Evolutionary conservation across 2,888 invertebrate species (phyloP).

Genomic region (Megamerina dolium): DNA sequence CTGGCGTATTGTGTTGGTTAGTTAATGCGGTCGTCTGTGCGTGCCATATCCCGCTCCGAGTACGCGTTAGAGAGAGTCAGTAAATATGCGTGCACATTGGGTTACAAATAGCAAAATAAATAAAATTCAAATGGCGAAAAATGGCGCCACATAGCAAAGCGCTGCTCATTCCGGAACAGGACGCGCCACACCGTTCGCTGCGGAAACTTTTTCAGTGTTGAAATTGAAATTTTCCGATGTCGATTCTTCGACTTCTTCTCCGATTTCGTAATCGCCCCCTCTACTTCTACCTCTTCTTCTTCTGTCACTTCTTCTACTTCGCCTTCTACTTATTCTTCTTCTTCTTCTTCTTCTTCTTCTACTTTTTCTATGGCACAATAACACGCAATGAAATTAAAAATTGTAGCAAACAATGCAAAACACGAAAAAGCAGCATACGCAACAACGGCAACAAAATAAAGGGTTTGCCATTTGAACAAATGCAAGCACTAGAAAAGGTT

Average conservation of each 20-base stretch:
- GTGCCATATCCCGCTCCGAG: too few relatives aligned
- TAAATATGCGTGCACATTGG: neutral
- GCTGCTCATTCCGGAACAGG: conserved; percentile 33
- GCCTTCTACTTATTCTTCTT: too few relatives aligned
- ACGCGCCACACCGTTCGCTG: too few relatives aligned
- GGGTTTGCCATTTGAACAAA: neutral
- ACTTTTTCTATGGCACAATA: neutral
- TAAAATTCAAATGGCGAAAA: conserved; percentile 15
- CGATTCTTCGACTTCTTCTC: too few relatives aligned
- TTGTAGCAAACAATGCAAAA: neutral
- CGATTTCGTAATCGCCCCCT: too few relatives aligned
- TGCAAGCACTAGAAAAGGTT: conserved; percentile 37
- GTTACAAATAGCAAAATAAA: conserved; percentile 2
- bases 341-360: too few relatives aligned
- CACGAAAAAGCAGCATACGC: neutral
- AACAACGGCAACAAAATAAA: neutral
- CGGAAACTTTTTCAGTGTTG: conserved; percentile 35
- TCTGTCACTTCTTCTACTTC: too few relatives aligned
- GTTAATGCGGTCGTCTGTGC: neutral
- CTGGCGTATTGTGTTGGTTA: neutral
- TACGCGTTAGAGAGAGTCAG: too few relatives aligned
- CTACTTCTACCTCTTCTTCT: too few relatives aligned
- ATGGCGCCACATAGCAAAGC: conserved; percentile 6
- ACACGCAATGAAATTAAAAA: neutral
- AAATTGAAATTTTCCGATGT: too few relatives aligned